These are phyloP conservation scores for Sweltsa coloradensis DNA, from an alignment of 1,140 invertebrate genomes.

Conservation along the genomic window DNA sequence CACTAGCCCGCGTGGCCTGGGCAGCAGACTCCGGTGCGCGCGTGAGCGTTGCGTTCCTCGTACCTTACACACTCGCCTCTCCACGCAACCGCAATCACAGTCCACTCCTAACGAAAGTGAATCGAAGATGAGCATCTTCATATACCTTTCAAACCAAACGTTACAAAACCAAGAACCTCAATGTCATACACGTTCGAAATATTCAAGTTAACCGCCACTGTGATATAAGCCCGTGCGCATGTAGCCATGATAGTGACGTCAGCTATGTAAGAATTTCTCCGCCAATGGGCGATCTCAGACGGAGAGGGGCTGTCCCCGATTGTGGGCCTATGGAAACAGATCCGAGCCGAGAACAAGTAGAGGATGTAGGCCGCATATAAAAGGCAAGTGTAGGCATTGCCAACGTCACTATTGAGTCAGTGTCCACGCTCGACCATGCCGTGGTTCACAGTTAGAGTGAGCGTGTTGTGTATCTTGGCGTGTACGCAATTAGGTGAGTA, in stretches of 20 bases:
- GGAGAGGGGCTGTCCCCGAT: conserved; percentile 4
- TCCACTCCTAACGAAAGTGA: no score
- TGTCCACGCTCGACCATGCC: conserved; percentile 1
- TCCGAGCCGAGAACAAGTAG: neutral
- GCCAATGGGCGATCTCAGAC: conserved; percentile 4
- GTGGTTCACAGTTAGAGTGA: neutral
- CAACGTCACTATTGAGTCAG: conserved; percentile 3
- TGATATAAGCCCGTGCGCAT: conserved; percentile 2
- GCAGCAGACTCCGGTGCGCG: no score
- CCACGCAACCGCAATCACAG: no score
- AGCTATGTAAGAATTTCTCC: conserved; percentile 4
- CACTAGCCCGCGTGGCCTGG: no score
- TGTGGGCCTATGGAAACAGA: conserved; percentile 1
- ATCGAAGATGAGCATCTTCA: no score
- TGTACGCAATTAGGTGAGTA: conserved; percentile 1
- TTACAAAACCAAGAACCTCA: no score
- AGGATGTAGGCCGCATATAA: conserved; percentile 7
- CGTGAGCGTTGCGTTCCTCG: no score
- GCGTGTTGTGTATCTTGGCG: conserved; percentile 1
- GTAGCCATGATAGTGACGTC: neutral
- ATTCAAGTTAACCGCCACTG: no score
- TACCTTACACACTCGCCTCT: no score
- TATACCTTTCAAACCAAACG: no score
- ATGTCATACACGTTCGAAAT: no score
- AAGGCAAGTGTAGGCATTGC: neutral